Base-by-base conservation (phyloP, 2,797 vertebrate species). In the Miichthys miiuy region DNA sequence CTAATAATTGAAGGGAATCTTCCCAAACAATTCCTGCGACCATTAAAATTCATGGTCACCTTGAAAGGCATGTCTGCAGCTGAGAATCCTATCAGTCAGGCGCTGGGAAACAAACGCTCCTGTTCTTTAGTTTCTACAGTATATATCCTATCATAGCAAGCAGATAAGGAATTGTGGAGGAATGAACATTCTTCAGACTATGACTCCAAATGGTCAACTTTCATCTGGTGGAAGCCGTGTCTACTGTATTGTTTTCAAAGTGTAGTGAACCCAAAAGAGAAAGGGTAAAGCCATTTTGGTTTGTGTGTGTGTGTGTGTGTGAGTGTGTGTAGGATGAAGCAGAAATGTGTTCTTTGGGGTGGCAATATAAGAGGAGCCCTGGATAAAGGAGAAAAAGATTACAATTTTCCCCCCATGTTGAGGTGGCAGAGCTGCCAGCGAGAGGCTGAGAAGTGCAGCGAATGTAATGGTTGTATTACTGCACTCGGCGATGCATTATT, bases 401-500 rank as follows among this genome's bases (percentile, higher is more conserved):
- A 92, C 86, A 94, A 90, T 92, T 86, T 75, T 63, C 58, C 86
- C 81, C 80, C 84, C 83, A 58, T 88, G 89, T 88, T 90, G 89
- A 76, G 86, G 86, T 86, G 90, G 83, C 79, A 72, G 87, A 83
- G 87, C 88, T 89, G 87, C 84, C 91, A 90, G 91, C 57, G 77
- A 89, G 90, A 85, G 89, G 89, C 85, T 86, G 90, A 89, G 90
- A 66, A 54, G 87, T 92, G 92, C 89, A 76, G 91, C 72, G 83
- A 90, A 94, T 86, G 92, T 94, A 95, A 94, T 93, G 92, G 93
- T 94, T 95, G 94, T 95, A 95, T 95, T 95, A 95, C 94, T 91
- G 94, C 90, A 90, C 91, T 91, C 91, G 86, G 80, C 91, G 91
- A 95, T 96, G 94, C 94, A 96, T 96, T 96, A 96, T 96, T 95